phyloP scores from a whole-genome alignment of 2,797 vertebrate species.

The Rhadinocentrus ornatus region DNA sequence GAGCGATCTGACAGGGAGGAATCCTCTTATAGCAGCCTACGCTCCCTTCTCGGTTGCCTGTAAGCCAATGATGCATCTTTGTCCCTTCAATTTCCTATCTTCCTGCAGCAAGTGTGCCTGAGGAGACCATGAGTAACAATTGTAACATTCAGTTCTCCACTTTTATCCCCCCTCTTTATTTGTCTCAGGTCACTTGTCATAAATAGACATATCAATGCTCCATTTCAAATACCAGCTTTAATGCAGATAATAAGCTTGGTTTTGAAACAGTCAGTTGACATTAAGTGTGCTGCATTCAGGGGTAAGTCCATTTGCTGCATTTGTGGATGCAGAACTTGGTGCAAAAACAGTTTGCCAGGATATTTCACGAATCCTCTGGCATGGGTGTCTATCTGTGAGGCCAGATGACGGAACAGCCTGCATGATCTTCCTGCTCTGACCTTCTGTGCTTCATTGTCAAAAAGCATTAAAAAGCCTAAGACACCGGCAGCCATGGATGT shows the following conservation, averaged over 20 bases:
- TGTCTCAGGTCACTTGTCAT: constrained; percentile 7
- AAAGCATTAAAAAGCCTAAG: constrained; percentile 51
- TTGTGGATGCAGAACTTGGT: neutral
- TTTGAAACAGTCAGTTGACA: neutral
- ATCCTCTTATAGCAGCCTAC: constrained; percentile 74
- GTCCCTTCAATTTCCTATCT: constrained; percentile 36
- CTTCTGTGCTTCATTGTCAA: constrained; percentile 61
- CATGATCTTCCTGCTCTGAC: constrained; percentile 40
- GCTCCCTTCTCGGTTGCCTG: constrained; percentile 43
- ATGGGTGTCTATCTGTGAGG: constrained; percentile 40
- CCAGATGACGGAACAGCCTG: constrained; percentile 53
- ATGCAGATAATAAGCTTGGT: constrained; percentile 13
- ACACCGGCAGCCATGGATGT: constrained; percentile 22
- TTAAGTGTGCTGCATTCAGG: neutral
- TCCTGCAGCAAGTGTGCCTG: constrained; percentile 18
- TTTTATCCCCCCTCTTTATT: neutral
- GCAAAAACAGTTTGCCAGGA: constrained; percentile 3
- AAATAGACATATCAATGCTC: constrained; percentile 8
- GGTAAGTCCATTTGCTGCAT: neutral
- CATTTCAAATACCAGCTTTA: neutral
- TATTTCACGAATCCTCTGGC: constrained; percentile 17
- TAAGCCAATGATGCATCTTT: constrained; percentile 66
- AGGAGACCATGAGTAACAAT: constrained; percentile 46
- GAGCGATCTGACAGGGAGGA: constrained; percentile 60
- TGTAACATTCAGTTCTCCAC: constrained; percentile 9